Evolutionary conservation across 2,113 vertebrate genomes (phyloP), one percentile per base, ranked within the genome.

Genomic region (Archilochus colubris): DNA sequence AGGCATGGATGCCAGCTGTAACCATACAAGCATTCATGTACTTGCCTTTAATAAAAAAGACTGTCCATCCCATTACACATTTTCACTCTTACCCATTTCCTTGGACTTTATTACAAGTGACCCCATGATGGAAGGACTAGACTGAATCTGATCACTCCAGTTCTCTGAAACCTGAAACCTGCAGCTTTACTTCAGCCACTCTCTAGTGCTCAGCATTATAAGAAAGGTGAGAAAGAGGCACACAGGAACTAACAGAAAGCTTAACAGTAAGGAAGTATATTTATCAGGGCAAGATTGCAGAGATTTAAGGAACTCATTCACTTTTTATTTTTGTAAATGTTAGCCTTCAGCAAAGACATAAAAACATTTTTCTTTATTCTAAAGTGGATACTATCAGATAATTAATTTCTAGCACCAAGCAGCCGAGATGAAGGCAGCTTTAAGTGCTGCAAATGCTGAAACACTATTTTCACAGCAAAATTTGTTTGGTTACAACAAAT

Each of bases 311-410:
- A 91, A 87, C 38, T 75, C 67, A 16, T 28, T 86, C 62, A 51
- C 44, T 89, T 86, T 33, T 58, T 62, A 55, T 89, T 90, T 86
- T 91, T 64, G 66, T 51, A 94, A 95, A 91, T 86, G 95, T 61
- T 88, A 93, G 92, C 92, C 92, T 88, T 94, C 63, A 94, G 79
- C 74, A 86, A 94, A 94, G 57, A 91, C 70, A 69, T 18, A 62
- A 92, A 94, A 95, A 80, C 68, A 86, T 82, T 89, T 89, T 57
- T 75, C 85, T 92, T 93, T 83, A 79, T 66, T 72, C 40, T 89
- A 77, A 94, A 88, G 69, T 83, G 76, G 55, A 54, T 68, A 81
- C 81, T 78, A 94, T 58, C 74, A 44, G 58, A 73, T 94, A 87
- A 95, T 92, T 92, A 91, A 94, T 95, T 92, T 92, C 82, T 59